Conservation (phyloP, 2,888 invertebrate species). For the Capitulum mitella region DNA sequence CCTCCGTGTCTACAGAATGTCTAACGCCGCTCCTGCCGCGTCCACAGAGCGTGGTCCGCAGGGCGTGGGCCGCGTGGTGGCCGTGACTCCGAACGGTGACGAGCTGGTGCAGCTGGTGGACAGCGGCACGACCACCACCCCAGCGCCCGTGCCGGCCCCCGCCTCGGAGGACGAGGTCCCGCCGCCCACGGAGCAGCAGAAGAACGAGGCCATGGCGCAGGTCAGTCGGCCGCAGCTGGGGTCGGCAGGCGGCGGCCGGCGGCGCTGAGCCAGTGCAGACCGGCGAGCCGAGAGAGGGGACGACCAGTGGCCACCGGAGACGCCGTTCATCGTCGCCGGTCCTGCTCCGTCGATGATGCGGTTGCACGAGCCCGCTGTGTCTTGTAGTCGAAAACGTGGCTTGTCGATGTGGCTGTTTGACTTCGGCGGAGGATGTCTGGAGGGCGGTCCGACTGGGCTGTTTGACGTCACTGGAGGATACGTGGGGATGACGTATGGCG, state of each 20-base stretch:
- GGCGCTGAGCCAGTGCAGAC: neutral
- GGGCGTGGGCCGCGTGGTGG: neutral
- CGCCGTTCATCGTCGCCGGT: no score
- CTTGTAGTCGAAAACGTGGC: no score
- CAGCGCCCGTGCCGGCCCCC: neutral
- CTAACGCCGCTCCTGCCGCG: slow-evolving; percentile 33
- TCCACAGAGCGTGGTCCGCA: neutral
- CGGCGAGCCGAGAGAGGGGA: neutral
- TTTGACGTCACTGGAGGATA: no score
- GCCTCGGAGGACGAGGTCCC: neutral
- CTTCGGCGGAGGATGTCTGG: no score
- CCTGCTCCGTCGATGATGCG: no score
- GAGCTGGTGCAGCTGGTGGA: slow-evolving; percentile 14
- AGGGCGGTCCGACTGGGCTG: no score
- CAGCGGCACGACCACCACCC: no score
- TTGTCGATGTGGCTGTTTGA: no score
- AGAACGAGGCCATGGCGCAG: neutral
- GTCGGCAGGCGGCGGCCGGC: neutral
- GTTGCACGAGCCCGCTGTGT: no score
- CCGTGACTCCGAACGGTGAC: neutral
- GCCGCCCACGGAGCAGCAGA: neutral
- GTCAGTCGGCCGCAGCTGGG: neutral
- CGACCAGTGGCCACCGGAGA: no score
- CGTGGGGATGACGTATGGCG: no score
- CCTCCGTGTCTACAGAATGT: no score